phyloP scores from a whole-genome alignment of 2,113 vertebrate species.

The Cettia cetti region DNA sequence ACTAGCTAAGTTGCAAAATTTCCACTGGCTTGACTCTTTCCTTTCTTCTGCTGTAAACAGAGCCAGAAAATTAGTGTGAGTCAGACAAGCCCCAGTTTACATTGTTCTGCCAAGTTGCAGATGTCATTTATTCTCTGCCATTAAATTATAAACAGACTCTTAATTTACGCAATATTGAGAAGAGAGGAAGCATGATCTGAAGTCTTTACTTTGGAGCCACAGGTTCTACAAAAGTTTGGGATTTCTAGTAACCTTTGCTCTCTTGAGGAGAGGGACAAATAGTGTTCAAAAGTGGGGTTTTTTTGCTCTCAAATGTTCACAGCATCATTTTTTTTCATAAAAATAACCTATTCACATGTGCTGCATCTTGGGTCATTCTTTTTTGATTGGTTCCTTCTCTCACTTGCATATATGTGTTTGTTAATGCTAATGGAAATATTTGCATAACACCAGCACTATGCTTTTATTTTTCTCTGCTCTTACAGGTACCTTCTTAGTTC shows the following conservation, averaged over 20 bases:
- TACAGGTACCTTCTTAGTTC: neutral
- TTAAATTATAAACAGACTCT: slow-evolving; percentile 15
- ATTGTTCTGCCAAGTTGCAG: slow-evolving; percentile 2
- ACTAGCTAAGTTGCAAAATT: neutral
- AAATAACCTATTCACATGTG: neutral
- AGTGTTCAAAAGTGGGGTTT: neutral
- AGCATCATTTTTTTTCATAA: neutral
- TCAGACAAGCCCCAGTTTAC: slow-evolving; percentile 11
- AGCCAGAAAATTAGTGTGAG: neutral
- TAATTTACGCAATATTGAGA: neutral
- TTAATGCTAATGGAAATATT: neutral
- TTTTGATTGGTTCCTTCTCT: neutral
- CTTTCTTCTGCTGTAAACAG: neutral
- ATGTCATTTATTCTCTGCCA: neutral
- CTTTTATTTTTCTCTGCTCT: neutral
- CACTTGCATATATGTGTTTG: neutral
- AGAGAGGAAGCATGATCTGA: neutral
- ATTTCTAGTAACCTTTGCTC: neutral
- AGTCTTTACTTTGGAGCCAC: neutral
- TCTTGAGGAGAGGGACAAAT: neutral
- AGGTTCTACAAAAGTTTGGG: neutral
- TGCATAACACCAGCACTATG: neutral
- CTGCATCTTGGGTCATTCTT: neutral
- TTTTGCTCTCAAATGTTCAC: neutral
- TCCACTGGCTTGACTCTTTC: neutral